These are phyloP conservation scores for Sphenopsis melanotis DNA, from an alignment of 2,797 vertebrate genomes.

Conservation along the genomic window DNA sequence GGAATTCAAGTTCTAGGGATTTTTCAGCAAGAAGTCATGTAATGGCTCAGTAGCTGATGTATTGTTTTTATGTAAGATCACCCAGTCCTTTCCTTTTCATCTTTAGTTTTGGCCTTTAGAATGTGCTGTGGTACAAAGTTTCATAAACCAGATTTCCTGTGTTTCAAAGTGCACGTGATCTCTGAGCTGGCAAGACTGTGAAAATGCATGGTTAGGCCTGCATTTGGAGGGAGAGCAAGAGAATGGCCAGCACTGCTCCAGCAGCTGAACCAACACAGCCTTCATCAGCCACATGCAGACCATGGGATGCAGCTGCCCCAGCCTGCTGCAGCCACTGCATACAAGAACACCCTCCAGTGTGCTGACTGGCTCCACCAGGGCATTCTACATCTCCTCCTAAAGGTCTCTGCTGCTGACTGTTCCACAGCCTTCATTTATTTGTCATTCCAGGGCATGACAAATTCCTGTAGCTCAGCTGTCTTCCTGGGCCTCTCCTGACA, in stretches of 20 bases:
- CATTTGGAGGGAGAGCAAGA: neutral
- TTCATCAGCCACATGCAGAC: neutral
- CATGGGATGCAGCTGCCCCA: neutral
- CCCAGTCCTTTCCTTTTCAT: neutral
- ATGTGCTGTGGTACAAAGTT: neutral
- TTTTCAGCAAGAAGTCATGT: neutral
- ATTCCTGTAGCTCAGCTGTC: slow-evolving; percentile 36
- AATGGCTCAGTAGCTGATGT: neutral
- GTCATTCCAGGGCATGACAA: neutral
- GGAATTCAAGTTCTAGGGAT: neutral
- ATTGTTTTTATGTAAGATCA: neutral
- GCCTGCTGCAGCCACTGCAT: neutral
- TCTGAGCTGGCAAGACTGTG: neutral
- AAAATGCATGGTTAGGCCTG: neutral
- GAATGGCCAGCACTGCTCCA: neutral
- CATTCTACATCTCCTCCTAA: neutral
- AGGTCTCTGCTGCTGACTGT: neutral
- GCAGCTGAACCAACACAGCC: neutral
- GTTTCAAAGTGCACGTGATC: neutral
- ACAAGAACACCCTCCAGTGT: neutral
- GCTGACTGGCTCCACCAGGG: neutral
- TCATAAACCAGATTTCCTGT: neutral
- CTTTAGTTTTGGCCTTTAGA: neutral
- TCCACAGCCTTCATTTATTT: neutral
- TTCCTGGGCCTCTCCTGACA: neutral